Evolutionary conservation across 2,797 vertebrate genomes (phyloP).

Genomic region (Chanos chanos): DNA sequence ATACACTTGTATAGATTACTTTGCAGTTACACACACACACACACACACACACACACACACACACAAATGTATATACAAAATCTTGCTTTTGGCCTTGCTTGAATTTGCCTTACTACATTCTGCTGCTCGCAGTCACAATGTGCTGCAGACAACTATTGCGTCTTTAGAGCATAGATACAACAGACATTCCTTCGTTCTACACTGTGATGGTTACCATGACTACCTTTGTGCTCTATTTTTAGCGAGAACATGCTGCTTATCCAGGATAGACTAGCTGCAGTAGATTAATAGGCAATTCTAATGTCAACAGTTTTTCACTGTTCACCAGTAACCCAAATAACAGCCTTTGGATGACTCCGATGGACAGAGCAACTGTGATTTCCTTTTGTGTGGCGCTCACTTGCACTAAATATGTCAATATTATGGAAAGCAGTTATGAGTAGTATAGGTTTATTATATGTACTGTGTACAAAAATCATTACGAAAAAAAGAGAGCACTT

Average conservation of each 20-base stretch:
- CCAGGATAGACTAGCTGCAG: not conserved
- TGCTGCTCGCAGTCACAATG: not conserved
- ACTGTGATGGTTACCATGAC: not conserved
- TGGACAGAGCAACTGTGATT: no score
- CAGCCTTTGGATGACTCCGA: no score
- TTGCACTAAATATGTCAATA: no score
- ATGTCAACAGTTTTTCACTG: no score
- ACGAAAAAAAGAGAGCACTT: conserved; percentile 17
- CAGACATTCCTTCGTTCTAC: not conserved
- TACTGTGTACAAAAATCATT: not conserved
- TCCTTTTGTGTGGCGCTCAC: no score
- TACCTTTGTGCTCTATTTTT: not conserved
- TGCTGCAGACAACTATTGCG: no score
- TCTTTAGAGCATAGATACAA: no score
- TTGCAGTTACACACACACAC: no score
- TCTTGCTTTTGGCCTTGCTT: conserved; percentile 26
- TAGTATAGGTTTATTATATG: not conserved
- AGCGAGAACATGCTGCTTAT: not conserved
- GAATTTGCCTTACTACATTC: conserved; percentile 35
- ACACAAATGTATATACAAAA: not conserved
- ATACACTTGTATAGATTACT: no score
- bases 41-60: no score
- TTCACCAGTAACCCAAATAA: no score
- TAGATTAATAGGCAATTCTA: not conserved
- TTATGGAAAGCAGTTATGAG: no score